These are phyloP conservation scores for Sigmodon hispidus DNA, from an alignment of 2,113 vertebrate species.

Conservation along the genomic window DNA sequence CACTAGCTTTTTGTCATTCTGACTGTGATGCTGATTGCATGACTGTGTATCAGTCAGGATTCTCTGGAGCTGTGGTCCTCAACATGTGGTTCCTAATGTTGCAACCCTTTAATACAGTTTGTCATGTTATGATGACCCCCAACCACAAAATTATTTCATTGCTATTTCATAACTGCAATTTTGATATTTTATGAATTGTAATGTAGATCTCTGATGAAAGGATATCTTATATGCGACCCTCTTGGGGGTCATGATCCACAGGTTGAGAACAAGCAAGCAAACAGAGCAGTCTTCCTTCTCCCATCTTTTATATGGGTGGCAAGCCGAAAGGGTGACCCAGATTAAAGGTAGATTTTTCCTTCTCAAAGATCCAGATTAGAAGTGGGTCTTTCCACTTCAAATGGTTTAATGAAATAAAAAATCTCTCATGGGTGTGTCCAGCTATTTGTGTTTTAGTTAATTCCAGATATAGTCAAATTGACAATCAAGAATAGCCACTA, in stretches of 20 bases:
- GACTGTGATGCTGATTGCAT: background rate
- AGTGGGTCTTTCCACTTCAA: background rate
- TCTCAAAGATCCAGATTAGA: background rate
- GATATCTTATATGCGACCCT: background rate
- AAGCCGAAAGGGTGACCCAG: background rate
- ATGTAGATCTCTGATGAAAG: background rate
- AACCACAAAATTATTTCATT: background rate
- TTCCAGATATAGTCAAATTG: background rate
- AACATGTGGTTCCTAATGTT: background rate
- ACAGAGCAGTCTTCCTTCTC: background rate
- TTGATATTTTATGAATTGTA: background rate
- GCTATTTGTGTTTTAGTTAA: background rate
- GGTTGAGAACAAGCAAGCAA: background rate
- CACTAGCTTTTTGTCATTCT: background rate
- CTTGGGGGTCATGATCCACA: background rate
- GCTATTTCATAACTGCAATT: background rate
- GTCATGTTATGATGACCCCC: background rate
- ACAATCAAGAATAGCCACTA: background rate
- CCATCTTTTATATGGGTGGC: background rate
- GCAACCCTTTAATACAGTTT: background rate
- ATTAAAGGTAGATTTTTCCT: background rate
- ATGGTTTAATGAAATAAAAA: background rate
- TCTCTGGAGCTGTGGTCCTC: background rate
- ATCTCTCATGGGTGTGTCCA: background rate
- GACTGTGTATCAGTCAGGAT: background rate